Base-by-base conservation (phyloP, 2,888 invertebrate genomes). In the Mesochorus sp. region DNA sequence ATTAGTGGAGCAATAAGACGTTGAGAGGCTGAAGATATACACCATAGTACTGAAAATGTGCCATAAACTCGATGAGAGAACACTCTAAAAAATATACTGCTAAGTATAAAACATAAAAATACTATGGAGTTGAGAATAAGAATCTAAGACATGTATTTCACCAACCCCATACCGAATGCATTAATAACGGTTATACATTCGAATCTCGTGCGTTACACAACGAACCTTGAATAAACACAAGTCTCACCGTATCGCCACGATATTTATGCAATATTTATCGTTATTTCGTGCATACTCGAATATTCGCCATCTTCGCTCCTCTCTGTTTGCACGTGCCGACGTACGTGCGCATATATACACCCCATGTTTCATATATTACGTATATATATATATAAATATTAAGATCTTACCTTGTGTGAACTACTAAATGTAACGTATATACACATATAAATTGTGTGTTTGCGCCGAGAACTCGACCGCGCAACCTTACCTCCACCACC, bases 231-330 rank as follows among this genome's bases (percentile, higher is more conserved):
- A 85, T 82, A 84, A 87, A 85, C 84, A 85, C 77, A 34, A 42
- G 61, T 53, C 68, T 10, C 21, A 24, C 24, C 14, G 34, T 44
- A 75, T 81, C 12, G 80, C 83, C 80, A 81, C 71, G 81, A 53
- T 53, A 31, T 53, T 55, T 28, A 70, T 84, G 76, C 80, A 84
- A 84, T 87, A 86, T 86, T 86, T 87, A 86, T 85, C 84, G 81
- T 73, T 78, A 67, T 67, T 79, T 66, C 76, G 81, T 81, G 74
- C 57, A n/a, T n/a, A 67, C 51, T 79, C 79, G 61, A 70, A 73
- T 79, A 37, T 57, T 44, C 61, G 73, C 66, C 80, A 79, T 85
- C 81, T 84, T 81, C 64, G 55, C 67, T 49, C 42, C 12, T 31
- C 31, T 49, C 19, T 59, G 53, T 62, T 66, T 61, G 57, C 53